These are phyloP conservation scores for Cyanoderma ruficeps DNA, from an alignment of 2,113 vertebrate genomes.

Conservation along the genomic window DNA sequence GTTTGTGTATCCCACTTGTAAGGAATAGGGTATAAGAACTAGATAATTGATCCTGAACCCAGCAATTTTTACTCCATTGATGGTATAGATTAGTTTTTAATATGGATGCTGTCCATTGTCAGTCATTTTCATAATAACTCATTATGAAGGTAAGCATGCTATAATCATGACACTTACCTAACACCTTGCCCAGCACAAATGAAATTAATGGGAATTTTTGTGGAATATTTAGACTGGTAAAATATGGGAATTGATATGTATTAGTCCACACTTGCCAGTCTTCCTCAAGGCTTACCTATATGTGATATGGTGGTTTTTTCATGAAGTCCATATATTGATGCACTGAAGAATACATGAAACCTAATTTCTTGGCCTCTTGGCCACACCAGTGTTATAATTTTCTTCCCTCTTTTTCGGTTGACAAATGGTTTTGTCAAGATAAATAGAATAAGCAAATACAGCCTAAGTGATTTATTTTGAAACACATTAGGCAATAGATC, in stretches of 20 bases:
- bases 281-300: neutral
- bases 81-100: neutral
- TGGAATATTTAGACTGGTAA: neutral
- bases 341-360: neutral
- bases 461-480: neutral
- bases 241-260: neutral
- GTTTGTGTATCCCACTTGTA: neutral
- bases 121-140: neutral
- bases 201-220: neutral
- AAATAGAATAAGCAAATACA: neutral
- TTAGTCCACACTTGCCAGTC: neutral
- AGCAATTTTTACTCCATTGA: neutral
- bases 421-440: neutral
- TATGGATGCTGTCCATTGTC: neutral
- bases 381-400: neutral
- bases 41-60: neutral
- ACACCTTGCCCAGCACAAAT: neutral
- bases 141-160: neutral
- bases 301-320: rapidly evolving
- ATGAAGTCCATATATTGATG: neutral
- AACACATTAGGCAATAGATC: neutral
- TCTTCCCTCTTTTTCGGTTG: neutral
- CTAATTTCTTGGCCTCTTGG: neutral
- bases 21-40: neutral
- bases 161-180: neutral